phyloP scores from a whole-genome alignment of 2,113 vertebrate genomes.

The Rhinoderma darwinii region DNA sequence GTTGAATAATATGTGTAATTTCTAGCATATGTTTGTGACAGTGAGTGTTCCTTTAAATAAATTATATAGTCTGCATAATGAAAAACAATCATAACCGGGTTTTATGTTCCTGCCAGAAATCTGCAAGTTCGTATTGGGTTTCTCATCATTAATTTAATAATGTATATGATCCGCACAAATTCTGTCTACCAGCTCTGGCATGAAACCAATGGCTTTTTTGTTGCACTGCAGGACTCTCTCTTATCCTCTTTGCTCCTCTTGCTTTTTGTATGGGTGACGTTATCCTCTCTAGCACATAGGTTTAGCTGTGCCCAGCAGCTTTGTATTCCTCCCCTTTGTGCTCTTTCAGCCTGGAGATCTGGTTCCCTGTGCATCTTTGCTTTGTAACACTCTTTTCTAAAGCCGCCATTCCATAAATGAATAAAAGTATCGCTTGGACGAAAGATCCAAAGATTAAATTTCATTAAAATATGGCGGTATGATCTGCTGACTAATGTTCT shows the following conservation, averaged over 20 bases:
- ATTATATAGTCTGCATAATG: slow-evolving; percentile 29
- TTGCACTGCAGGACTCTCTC: slow-evolving; percentile 25
- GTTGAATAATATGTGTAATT: slow-evolving; percentile 33
- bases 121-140: slow-evolving; percentile 52
- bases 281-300: slow-evolving; percentile 31
- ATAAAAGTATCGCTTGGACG: not conserved
- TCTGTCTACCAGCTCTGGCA: slow-evolving; percentile 45
- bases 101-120: slow-evolving; percentile 54
- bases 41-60: slow-evolving; percentile 44
- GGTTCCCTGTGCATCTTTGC: not conserved
- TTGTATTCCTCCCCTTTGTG: slow-evolving; percentile 37
- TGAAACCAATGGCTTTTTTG: slow-evolving; percentile 26
- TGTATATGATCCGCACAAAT: slow-evolving; percentile 20
- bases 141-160: slow-evolving; percentile 49
- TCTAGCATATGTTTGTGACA: slow-evolving; percentile 39
- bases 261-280: slow-evolving; percentile 46
- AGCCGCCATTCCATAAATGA: not conserved
- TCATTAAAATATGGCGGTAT: not conserved
- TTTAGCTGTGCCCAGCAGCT: slow-evolving; percentile 23
- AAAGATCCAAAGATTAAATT: not conserved
- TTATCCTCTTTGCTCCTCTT: slow-evolving; percentile 33
- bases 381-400: slow-evolving; percentile 26
- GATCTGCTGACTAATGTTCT: not conserved
- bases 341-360: not conserved
- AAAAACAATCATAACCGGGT: slow-evolving; percentile 49